Percentiles rank a stretch among this genome's conserved stretches.
Evolutionary conservation across 2,888 invertebrate genomes (phyloP).

Genomic region (Athrips mouffetella): DNA sequence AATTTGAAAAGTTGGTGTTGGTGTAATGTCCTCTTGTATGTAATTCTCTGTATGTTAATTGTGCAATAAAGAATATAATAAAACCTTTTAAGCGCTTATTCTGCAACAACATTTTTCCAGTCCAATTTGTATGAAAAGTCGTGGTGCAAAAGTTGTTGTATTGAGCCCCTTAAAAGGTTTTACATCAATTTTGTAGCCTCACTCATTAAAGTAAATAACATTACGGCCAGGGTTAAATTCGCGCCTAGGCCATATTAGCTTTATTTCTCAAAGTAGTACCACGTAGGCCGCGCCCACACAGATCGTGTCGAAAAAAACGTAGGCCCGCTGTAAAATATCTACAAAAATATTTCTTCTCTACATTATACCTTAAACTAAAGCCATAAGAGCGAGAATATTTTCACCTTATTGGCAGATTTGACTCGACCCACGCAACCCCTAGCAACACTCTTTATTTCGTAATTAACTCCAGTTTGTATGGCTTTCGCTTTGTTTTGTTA

Average conservation of each 20-base stretch:
- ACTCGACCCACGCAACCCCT: slow-evolving; percentile 45
- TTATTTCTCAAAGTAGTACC: slow-evolving; percentile 47
- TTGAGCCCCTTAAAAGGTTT: too few relatives aligned
- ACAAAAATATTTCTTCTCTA: slow-evolving; percentile 9
- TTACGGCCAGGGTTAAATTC: slow-evolving; percentile 47
- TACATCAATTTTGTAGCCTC: too few relatives aligned
- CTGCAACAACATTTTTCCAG: too few relatives aligned
- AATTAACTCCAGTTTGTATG: slow-evolving; percentile 45
- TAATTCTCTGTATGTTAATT: too few relatives aligned
- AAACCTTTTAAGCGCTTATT: too few relatives aligned
- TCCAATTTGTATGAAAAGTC: too few relatives aligned
- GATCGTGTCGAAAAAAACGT: slow-evolving; percentile 38
- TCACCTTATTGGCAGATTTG: background rate
- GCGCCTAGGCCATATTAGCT: slow-evolving; percentile 45
- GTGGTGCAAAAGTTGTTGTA: too few relatives aligned
- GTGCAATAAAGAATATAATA: too few relatives aligned
- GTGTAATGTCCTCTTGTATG: too few relatives aligned
- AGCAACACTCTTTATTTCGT: slow-evolving; percentile 53
- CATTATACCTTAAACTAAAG: slow-evolving; percentile 27
- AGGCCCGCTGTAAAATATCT: slow-evolving; percentile 46
- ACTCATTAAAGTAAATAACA: too few relatives aligned
- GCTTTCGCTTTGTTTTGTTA: slow-evolving; percentile 46
- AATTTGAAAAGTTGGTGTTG: too few relatives aligned
- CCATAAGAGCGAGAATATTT: slow-evolving; percentile 31
- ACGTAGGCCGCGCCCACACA: slow-evolving; percentile 62